Evolutionary conservation across 2,888 invertebrate genomes (phyloP), one percentile per base, ranked within the genome.

Genomic region (Strigamia maritima): DNA sequence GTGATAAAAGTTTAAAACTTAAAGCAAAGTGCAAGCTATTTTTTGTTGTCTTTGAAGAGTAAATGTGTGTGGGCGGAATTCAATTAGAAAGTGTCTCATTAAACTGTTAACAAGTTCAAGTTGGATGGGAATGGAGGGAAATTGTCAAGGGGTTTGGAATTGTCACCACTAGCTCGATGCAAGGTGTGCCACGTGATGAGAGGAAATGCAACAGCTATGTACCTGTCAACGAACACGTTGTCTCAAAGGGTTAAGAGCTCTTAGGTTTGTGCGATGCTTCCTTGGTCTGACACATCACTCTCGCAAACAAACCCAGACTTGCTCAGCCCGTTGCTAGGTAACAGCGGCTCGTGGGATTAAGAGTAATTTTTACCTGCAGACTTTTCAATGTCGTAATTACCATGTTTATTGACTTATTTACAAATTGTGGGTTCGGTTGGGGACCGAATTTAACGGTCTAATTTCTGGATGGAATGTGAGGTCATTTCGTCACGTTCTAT

Each of bases 31-130:
- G 70, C 70, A 28, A 70, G 26, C n/a, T 70, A 8, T 19, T 54
- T 54, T 54, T 70, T 70, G 19, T 28, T 12, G 14, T 70, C 14
- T 70, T 70, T 26, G 70, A 70, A 28, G 26, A 24, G 70, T 26
- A 70, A 70, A 54, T 54, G 54, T n/a, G 44, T 49, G 70, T 70
- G 70, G 70, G 70, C 70, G 70, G 70, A 70, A 77, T 77, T 77
- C 77, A 77, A 77, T 77, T 77, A 77, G 70, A 70, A 70, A 70
- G 70, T 70, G 70, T 49, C 44, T 77, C 77, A 77, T 77, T 77
- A 77, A 77, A 77, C 44, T 49, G 40, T 77, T 77, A 77, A 77
- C 77, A 77, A 75, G 75, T 40, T 35, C 75, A 75, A 16, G 75
- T 35, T 40, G 35, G 75, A 38, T 35, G 22, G 35, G 75, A 40